These are phyloP conservation scores for Platycnemis pennipes DNA, from an alignment of 2,888 invertebrate species.

Conservation along the genomic window DNA sequence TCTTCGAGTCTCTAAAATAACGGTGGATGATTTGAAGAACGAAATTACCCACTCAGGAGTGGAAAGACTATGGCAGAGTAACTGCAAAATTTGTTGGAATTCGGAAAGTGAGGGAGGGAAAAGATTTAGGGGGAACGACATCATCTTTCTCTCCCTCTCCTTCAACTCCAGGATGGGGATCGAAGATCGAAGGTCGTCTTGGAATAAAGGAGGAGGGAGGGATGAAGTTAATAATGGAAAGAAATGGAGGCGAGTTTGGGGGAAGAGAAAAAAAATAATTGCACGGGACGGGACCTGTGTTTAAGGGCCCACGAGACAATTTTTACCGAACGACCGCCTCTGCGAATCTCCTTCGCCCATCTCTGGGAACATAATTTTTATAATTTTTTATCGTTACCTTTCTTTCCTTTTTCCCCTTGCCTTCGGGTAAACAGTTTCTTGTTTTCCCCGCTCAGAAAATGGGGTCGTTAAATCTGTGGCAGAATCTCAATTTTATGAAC, in stretches of 20 bases:
- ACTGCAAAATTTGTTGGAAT: too few relatives aligned
- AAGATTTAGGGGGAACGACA: too few relatives aligned
- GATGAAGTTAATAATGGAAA: neutral
- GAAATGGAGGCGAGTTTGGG: neutral
- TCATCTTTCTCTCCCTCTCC: too few relatives aligned
- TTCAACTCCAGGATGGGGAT: neutral
- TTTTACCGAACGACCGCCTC: neutral
- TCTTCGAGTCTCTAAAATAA: too few relatives aligned
- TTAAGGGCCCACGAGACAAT: neutral
- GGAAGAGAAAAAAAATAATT: neutral
- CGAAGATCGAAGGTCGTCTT: neutral
- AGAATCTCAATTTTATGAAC: too few relatives aligned
- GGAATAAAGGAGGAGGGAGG: neutral
- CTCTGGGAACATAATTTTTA: neutral
- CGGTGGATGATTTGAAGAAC: too few relatives aligned
- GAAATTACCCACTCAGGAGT: too few relatives aligned
- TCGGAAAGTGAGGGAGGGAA: too few relatives aligned
- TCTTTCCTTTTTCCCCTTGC: neutral
- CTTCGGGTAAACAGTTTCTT: neutral
- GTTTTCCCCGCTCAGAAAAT: neutral
- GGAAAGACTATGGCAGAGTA: too few relatives aligned
- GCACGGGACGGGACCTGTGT: neutral
- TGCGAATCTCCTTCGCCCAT: neutral
- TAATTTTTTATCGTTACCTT: neutral
- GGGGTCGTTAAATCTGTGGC: neutral